These are phyloP conservation scores for Heteractis magnifica DNA, from an alignment of 92 coral and sea anemone species.

Conservation along the genomic window DNA sequence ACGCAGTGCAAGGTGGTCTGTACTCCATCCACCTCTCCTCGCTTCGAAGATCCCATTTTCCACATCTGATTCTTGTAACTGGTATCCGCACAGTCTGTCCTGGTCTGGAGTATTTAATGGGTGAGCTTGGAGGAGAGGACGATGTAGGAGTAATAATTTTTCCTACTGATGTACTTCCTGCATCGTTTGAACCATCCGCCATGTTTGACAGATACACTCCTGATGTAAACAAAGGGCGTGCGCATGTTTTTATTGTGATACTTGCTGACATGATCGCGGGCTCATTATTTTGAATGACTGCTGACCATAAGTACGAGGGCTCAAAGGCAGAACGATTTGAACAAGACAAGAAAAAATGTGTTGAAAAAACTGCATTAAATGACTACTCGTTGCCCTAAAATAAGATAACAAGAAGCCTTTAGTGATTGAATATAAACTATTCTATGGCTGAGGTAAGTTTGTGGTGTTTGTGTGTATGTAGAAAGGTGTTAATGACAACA, in stretches of 20 bases:
- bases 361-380: neutral
- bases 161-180: neutral
- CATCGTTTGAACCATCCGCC: slow-evolving; percentile 56
- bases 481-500: neutral
- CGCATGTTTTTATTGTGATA: slow-evolving; percentile 16
- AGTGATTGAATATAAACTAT: neutral
- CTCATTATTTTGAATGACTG: slow-evolving; percentile 26
- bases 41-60: slow-evolving; percentile 60
- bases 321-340: neutral
- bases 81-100: slow-evolving; percentile 57
- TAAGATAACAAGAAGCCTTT: neutral
- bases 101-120: slow-evolving; percentile 31
- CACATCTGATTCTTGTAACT: slow-evolving; percentile 77
- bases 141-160: slow-evolving; percentile 16
- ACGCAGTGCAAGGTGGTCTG: slow-evolving; percentile 51
- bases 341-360: neutral
- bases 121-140: slow-evolving; percentile 38
- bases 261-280: slow-evolving; percentile 24
- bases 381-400: neutral
- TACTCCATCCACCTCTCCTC: slow-evolving; percentile 85
- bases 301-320: slow-evolving; percentile 2
- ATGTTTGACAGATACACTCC: slow-evolving; percentile 40
- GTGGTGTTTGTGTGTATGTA: neutral
- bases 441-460: slow-evolving; percentile 38
- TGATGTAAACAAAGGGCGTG: slow-evolving; percentile 52